Evolutionary conservation across 2,113 vertebrate species (phyloP), one percentile per base, ranked within the genome.

Genomic region (Colossoma macropomum): DNA sequence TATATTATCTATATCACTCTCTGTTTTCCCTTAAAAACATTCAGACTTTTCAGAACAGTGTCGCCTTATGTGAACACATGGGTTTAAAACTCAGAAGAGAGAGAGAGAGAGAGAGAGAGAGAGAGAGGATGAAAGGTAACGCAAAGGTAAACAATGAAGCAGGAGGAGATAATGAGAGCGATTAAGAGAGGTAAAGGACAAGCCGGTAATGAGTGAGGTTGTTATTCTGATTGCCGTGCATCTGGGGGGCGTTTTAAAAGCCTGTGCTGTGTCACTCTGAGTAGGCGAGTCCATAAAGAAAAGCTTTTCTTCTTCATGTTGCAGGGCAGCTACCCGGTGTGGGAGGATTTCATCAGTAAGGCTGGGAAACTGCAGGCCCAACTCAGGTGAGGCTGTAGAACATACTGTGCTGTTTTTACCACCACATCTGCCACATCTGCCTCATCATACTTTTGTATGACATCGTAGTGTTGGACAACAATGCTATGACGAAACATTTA

Each of bases 321-420:
- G 74, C 88, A 95, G 95, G 91, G 92, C 69, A 93, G 94, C 74
- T 95, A 93, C 68, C 94, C 94, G 0, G 87, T 95, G 59, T 95
- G 95, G 95, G 95, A 95, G 15, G 95, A 95, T 86, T 95, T 95
- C 84, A 92, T 95, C 91, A 94, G 85, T 89, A 95, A 95, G 77
- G 94, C 94, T 79, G 90, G 90, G 54, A 95, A 95, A 81, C 90
- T 95, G 1, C 95, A 95, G 80, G 92, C 94, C 38, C 94, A 95
- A 87, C 92, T 95, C 63, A 94, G 93, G 95, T 95, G 45, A 83
- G 77, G 25, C 28, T 60, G 32, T 3, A 34, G 7, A 38, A 9
- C 62, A 69, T 25, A 30, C 41, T 45, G 16, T 2, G 21, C 13
- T 56, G 28, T 17, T 16, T 13, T 28, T 23, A 41, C n/a, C 11